phyloP scores from a whole-genome alignment of 2,113 vertebrate species.

The Butastur rufipennis region DNA sequence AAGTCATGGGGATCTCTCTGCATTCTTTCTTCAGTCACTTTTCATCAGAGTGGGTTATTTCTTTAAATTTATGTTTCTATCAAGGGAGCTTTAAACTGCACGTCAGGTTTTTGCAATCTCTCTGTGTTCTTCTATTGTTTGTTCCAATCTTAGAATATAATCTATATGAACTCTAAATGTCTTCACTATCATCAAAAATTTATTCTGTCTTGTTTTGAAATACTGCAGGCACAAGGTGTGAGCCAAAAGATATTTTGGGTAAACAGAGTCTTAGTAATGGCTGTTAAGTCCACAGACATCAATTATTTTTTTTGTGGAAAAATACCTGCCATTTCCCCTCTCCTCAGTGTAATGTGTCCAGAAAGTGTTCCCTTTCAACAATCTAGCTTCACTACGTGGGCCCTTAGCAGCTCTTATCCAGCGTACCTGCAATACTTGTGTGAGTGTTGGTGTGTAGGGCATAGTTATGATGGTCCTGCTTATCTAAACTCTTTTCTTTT shows the following conservation, averaged over 20 bases:
- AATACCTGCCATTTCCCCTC: not conserved
- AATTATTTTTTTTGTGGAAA: not conserved
- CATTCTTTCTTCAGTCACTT: not conserved
- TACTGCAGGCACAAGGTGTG: not conserved
- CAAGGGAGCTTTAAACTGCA: not conserved
- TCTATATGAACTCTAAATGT: not conserved
- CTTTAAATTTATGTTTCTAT: conserved; percentile 8
- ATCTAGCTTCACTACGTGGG: not conserved
- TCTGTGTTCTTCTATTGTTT: not conserved
- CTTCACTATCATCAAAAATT: not conserved
- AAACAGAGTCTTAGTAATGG: not conserved
- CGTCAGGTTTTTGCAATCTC: not conserved
- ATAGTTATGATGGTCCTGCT: not conserved
- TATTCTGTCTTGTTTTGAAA: not conserved
- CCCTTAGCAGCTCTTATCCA: not conserved
- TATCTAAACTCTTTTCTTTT: not conserved
- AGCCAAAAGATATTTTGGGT: not conserved
- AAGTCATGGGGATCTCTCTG: not conserved
- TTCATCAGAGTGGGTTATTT: not conserved
- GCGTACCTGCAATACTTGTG: not conserved
- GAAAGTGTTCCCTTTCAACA: not conserved
- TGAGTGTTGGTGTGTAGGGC: not conserved
- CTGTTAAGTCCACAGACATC: not conserved
- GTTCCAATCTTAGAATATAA: not conserved
- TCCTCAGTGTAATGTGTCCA: not conserved